Base-by-base conservation (phyloP, 2,113 vertebrate species). In the Chaetorhynchus papuensis region DNA sequence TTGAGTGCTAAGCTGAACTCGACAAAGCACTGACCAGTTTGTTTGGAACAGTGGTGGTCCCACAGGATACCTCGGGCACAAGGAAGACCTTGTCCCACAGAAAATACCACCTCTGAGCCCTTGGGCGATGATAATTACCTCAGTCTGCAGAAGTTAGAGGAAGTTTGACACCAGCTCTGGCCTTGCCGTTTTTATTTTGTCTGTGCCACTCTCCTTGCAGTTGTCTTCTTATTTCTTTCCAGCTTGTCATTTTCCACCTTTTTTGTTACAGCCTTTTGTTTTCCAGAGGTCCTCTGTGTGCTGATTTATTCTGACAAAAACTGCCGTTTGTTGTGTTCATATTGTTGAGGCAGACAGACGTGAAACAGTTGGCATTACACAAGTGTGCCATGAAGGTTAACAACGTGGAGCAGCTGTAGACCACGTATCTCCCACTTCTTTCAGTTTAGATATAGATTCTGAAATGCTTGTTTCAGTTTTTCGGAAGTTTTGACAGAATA, bases 41-140 rank as follows among this genome's bases (percentile, higher is more conserved):
- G 12, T 59, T 18, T 71, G 49, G 27, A 64, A 7, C 0, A 0
- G 7, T 41, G 23, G 2, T 87, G 19, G 63, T 71, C 78, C 47
- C 5, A 64, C 0, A 3, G 31, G 54, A 53, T 72, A n/a, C 20
- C 14, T 60, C 23, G 83, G 45, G 42, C 26, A 37, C 23, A 35
- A 47, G 52, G 17, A 84, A 79, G 9, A 42, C 26, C 24, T 52
- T 57, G 15, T 41, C 23, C 27, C 33, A 13, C n/a, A 69, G 22
- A 59, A 90, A 19, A 50, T 26, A 8, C 3, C 18, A 35, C 6
- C 13, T 52, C 42, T 66, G 30, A 1, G 6, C 9, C 2, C 13
- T 57, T 39, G 18, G 31, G 41, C 12, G 4, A 6, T 42, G 31
- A 35, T 5, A 18, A 13, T 69, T 21, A 28, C 33, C 47, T 49